Evolutionary conservation across 2,113 vertebrate genomes (phyloP).

Genomic region (Oncorhynchus nerka): DNA sequence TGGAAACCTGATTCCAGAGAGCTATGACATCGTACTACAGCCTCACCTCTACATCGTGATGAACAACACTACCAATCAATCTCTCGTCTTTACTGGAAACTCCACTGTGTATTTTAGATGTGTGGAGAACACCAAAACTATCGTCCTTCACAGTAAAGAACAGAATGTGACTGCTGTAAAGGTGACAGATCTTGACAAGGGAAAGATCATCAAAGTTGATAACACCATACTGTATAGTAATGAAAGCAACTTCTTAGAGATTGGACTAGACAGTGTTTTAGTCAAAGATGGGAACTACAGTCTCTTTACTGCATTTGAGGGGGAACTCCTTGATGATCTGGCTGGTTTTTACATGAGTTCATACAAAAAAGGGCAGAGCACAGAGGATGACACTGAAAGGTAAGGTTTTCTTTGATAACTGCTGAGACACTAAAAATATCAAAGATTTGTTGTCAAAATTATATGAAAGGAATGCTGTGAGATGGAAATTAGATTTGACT

Average conservation of each 20-base stretch:
- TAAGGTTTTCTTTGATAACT: neutral
- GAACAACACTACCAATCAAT: constrained; percentile 45
- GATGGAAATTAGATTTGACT: too few relatives aligned
- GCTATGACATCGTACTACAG: constrained; percentile 76
- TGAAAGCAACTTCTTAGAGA: constrained; percentile 77
- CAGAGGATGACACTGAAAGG: neutral
- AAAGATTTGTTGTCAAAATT: too few relatives aligned
- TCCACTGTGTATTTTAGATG: constrained; percentile 70
- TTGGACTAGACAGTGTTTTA: constrained; percentile 41
- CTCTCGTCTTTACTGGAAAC: constrained; percentile 70
- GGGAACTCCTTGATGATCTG: constrained; percentile 71
- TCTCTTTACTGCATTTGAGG: constrained; percentile 71
- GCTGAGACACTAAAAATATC: too few relatives aligned
- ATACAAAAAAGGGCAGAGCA: constrained; percentile 40
- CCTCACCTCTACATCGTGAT: constrained; percentile 55
- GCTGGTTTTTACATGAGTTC: constrained; percentile 81
- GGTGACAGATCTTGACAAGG: neutral
- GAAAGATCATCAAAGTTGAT: rapidly evolving
- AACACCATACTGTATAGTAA: rapidly evolving
- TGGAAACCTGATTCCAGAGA: constrained; percentile 61
- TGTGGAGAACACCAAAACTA: constrained; percentile 52
- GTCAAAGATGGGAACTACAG: constrained; percentile 51
- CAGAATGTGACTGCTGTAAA: constrained; percentile 53
- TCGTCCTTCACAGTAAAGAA: constrained; percentile 82
- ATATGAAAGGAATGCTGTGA: too few relatives aligned